Evolutionary conservation across 2,113 vertebrate species (phyloP), one percentile per base, ranked within the genome.

Genomic region (Lipophrys pholis): DNA sequence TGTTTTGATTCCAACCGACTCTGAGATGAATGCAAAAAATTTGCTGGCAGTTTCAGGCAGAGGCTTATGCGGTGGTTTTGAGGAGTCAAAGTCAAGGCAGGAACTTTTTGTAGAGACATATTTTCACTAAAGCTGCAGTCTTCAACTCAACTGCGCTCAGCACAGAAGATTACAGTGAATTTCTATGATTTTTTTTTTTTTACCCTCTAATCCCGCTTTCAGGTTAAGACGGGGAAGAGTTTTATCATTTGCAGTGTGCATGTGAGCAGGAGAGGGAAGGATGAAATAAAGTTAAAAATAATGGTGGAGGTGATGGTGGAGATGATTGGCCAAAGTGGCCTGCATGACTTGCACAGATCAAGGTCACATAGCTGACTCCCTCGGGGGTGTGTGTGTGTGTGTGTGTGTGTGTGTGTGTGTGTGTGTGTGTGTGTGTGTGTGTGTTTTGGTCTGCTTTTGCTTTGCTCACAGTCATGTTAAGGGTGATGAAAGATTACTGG

Each of bases 131-230:
- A 11, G 7, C 40, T 57, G 68, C 76, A 69, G 59, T 63, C 58
- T 62, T 85, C 53, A 62, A 57, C 64, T 69, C 21, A 38, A 79
- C 74, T 78, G 71, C 84, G 81, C 73, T 85, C 73, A 80, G 87
- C 85, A 68, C 45, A n/a, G 57, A 42, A 87, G 88, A 88, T 89
- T 82, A 86, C 17, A 14, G 59, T 55, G 81, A 82, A 82, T 82
- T 84, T 89, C 70, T 84, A 43, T 78, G 78, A 75, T 39, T 73
- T 54, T 46, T 72, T 42, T 76, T 54, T 46, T 72, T 9, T 73
- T 60, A 30, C 42, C 54, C 69, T 80, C 77, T 84, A 85, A 91
- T 89, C 78, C 80, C 30, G 73, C 76, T 87, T 69, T 76, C 62
- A 66, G 82, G 80, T 83, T 87, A 86, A 84, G 80, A 62, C 70